phyloP scores from a whole-genome alignment of 2,888 invertebrate genomes.

The Cosmorhoe ocellata region DNA sequence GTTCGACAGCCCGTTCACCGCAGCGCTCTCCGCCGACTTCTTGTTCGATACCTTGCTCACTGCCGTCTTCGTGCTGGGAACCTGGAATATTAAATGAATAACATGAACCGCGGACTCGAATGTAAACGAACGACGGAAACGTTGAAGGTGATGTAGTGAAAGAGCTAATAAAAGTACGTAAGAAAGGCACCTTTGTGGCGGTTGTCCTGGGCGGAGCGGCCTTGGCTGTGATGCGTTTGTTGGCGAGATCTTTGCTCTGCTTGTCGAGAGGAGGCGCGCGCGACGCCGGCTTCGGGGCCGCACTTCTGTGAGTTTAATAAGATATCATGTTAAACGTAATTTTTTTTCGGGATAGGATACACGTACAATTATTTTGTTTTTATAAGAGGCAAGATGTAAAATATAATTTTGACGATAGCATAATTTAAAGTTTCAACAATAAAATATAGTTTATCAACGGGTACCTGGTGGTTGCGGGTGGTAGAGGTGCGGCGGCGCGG shows the following conservation, averaged over 20 bases:
- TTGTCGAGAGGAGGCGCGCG: constrained; percentile 70
- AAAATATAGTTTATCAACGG: no score
- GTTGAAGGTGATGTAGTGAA: no score
- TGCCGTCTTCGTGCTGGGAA: constrained; percentile 43
- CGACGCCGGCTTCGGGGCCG: constrained; percentile 50
- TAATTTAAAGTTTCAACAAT: no score
- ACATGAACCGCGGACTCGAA: no score
- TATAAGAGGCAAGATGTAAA: no score
- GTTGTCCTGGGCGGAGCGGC: constrained; percentile 72
- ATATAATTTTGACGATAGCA: no score
- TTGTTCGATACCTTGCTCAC: constrained; percentile 50
- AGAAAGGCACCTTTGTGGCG: constrained; percentile 54
- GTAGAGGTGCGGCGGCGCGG: constrained; percentile 40
- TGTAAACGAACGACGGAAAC: no score
- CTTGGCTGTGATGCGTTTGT: constrained; percentile 84
- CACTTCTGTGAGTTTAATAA: constrained; percentile 38
- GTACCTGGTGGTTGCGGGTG: constrained; percentile 36
- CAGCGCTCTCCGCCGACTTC: constrained; percentile 35
- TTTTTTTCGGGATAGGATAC: no score
- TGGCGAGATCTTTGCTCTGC: constrained; percentile 86
- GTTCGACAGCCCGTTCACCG: constrained; percentile 40
- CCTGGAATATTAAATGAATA: constrained; percentile 8
- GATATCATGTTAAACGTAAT: no score
- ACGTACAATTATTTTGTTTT: no score
- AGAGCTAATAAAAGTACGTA: neutral